Evolutionary conservation across 30 jellyfish, hydroid and myxozoan species (phyloP).

Genomic region (Clytia hemisphaerica): DNA sequence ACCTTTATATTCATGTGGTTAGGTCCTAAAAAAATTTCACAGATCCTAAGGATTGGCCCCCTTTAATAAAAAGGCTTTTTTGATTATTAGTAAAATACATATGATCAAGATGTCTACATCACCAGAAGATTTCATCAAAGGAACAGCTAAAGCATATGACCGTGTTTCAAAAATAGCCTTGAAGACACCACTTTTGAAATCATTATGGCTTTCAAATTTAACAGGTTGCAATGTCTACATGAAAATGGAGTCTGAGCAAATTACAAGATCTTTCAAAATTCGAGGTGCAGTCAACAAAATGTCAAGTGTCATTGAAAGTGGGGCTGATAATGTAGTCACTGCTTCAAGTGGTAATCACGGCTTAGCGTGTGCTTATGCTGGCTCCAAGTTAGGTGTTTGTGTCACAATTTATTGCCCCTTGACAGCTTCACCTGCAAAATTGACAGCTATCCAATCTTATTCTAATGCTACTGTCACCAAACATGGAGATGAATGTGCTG

Average conservation of each 20-base stretch:
- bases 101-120: too few relatives aligned
- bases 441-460: neutral
- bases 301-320: slow-evolving; percentile 19
- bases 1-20: too few relatives aligned
- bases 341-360: slow-evolving; percentile 93
- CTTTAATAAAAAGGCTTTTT: too few relatives aligned
- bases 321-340: slow-evolving; percentile 22
- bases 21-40: too few relatives aligned
- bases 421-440: neutral
- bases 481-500: slow-evolving; percentile 73
- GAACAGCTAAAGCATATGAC: slow-evolving; percentile 14
- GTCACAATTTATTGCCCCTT: neutral
- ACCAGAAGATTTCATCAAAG: neutral
- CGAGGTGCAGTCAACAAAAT: slow-evolving; percentile 77
- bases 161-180: slow-evolving; percentile 18
- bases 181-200: slow-evolving; percentile 44
- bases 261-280: slow-evolving; percentile 75
- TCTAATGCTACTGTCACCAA: slow-evolving; percentile 25
- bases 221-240: slow-evolving; percentile 20
- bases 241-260: slow-evolving; percentile 70
- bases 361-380: slow-evolving; percentile 65
- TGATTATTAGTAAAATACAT: too few relatives aligned
- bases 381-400: neutral
- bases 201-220: slow-evolving; percentile 52
- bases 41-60: too few relatives aligned